Conservation (phyloP, 2,797 vertebrate species). For the Rhinella marina region DNA sequence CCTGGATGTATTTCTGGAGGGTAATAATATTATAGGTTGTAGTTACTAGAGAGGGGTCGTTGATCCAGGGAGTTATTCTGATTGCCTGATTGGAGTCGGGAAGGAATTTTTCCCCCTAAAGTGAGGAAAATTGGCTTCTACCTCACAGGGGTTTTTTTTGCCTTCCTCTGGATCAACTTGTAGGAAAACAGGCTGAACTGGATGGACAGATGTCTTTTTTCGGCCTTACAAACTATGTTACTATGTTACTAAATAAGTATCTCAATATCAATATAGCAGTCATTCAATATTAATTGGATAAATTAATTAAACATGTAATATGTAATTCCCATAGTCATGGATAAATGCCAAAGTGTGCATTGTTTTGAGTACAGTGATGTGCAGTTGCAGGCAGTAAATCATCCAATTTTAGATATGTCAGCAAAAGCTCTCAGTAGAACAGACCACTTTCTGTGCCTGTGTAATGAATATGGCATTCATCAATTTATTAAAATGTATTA, state of each 20-base stretch:
- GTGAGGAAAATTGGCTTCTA: too few relatives aligned
- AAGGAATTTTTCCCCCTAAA: too few relatives aligned
- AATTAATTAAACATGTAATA: conserved; percentile 60
- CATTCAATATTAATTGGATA: conserved; percentile 53
- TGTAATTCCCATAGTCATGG: conserved; percentile 47
- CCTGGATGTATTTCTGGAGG: too few relatives aligned
- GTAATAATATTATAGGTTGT: too few relatives aligned
- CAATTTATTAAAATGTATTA: conserved; percentile 39
- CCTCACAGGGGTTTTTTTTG: too few relatives aligned
- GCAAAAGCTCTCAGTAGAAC: conserved; percentile 54
- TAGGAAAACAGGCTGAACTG: too few relatives aligned
- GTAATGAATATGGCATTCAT: conserved; percentile 50
- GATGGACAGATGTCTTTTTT: too few relatives aligned
- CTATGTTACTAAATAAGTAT: conserved; percentile 19
- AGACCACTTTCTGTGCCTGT: conserved; percentile 42
- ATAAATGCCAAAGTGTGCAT: conserved; percentile 50
- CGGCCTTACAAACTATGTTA: too few relatives aligned
- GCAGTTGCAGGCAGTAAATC: conserved; percentile 53
- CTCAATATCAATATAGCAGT: conserved; percentile 44
- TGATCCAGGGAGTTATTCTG: too few relatives aligned
- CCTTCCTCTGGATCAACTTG: too few relatives aligned
- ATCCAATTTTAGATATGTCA: conserved; percentile 57
- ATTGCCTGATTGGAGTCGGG: too few relatives aligned
- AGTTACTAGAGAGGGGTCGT: too few relatives aligned
- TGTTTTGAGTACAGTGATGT: conserved; percentile 46